Evolutionary conservation across 2,888 invertebrate species (phyloP), one percentile per base, ranked within the genome.

Genomic region (Prosapia bicincta): DNA sequence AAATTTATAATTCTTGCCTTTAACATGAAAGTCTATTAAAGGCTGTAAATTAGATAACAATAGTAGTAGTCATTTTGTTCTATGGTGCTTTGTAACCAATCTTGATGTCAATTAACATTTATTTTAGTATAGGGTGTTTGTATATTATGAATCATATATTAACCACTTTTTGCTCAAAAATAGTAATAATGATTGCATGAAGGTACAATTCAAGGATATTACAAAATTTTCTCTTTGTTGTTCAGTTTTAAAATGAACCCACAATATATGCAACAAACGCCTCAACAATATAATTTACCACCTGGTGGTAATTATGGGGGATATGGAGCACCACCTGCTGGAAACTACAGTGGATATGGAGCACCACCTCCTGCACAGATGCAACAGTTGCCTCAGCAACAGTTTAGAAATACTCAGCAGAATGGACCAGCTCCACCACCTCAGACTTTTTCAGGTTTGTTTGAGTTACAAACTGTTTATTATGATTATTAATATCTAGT

Each of bases 161-260:
- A n/a, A n/a, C n/a, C n/a, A n/a, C n/a, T n/a, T n/a, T n/a, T n/a
- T n/a, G n/a, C n/a, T n/a, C n/a, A 24, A 67, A 25, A 3, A 5
- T 23, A 9, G 6, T 72, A 54, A 72, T 26, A 3, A 26, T 23
- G 7, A 70, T 70, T 32, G 3, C 10, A 6, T 26, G 28, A 6
- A 76, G 38, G 15, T 30, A 38, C 70, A 24, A 72, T 71, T 25
- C 54, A 32, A 69, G 74, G 32, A 26, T 73, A 32, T 66, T 38
- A 75, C 1, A 28, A 28, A 72, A 73, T 69, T 43, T 78, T 71
- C 78, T 76, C 75, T 78, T 30, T 30, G 9, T 6, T 78, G 79
- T 74, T 69, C 20, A 54, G 54, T 79, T 80, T 71, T 77, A 82
- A 81, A 76, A 88, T 88, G 88, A 87, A 88, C 85, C 86, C 87